A percentile compares a stretch with the other conserved stretches of the same genome.
Conservation (phyloP, 2,797 vertebrate species). For the Potorous gilbertii region DNA sequence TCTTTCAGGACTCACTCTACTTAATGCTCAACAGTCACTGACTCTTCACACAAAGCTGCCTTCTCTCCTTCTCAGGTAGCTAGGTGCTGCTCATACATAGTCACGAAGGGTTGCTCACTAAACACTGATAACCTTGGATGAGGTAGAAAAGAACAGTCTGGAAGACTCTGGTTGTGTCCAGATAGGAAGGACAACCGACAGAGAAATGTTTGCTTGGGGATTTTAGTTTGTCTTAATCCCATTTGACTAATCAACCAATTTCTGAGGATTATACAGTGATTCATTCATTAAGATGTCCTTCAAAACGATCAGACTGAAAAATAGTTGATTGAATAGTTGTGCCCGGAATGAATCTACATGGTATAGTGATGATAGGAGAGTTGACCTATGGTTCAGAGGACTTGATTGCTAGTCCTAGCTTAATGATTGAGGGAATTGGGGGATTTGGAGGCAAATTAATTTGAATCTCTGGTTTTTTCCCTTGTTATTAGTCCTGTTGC, state of each 20-base stretch:
- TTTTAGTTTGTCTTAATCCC: background rate
- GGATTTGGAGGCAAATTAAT: background rate
- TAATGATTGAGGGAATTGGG: background rate
- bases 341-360: background rate
- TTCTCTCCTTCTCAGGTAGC: background rate
- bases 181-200: background rate
- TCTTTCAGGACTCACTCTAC: background rate
- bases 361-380: background rate
- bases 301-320: background rate
- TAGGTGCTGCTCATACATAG: background rate
- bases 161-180: background rate
- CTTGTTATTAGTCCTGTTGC: background rate
- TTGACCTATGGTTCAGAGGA: background rate
- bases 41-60: background rate
- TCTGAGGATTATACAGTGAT: background rate
- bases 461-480: background rate
- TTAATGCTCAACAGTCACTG: background rate
- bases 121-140: constrained; percentile 19
- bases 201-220: background rate
- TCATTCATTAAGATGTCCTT: background rate
- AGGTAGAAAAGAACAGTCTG: background rate
- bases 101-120: constrained; percentile 19
- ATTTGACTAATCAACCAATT: background rate
- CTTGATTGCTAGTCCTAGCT: background rate
- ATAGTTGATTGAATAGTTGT: background rate